Percentiles rank a stretch among this genome's conserved stretches.
Conservation (phyloP, 2,113 vertebrate species). For the Eptesicus fuscus region DNA sequence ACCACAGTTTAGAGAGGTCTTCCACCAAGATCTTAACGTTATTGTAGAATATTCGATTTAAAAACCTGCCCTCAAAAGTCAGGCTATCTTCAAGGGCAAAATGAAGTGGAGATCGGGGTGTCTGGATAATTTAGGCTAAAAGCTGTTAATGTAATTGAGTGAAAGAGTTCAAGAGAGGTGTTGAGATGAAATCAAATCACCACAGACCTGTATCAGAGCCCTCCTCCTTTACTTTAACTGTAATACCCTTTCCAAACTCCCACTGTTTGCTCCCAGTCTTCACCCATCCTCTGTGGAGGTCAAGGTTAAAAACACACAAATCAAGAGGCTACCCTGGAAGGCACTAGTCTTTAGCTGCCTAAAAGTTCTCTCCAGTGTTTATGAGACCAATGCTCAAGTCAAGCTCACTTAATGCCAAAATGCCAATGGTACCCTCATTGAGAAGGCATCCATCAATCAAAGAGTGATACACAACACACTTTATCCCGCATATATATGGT, state of each 20-base stretch:
- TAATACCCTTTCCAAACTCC: background rate
- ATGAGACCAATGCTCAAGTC: background rate
- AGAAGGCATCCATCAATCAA: background rate
- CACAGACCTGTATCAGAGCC: background rate
- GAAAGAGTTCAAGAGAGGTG: background rate
- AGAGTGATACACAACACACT: background rate
- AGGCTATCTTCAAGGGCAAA: background rate
- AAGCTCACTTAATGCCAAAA: background rate
- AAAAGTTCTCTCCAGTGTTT: background rate
- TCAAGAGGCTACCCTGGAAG: background rate
- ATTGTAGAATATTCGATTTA: background rate
- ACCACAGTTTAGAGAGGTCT: background rate
- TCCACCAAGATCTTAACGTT: background rate
- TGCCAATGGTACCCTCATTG: accelerated
- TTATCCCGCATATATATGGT: slow-evolving; percentile 29
- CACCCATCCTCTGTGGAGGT: background rate
- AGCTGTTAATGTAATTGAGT: background rate
- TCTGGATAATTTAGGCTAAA: slow-evolving; percentile 18
- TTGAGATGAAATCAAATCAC: background rate
- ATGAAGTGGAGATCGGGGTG: background rate
- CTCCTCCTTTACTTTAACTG: background rate
- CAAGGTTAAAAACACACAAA: background rate
- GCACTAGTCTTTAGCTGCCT: background rate
- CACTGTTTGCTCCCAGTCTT: background rate
- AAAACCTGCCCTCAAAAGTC: background rate